A percentile compares a stretch with the other conserved stretches of the same genome.
phyloP scores from a whole-genome alignment of 2,113 vertebrate genomes.

The Pimephales promelas region DNA sequence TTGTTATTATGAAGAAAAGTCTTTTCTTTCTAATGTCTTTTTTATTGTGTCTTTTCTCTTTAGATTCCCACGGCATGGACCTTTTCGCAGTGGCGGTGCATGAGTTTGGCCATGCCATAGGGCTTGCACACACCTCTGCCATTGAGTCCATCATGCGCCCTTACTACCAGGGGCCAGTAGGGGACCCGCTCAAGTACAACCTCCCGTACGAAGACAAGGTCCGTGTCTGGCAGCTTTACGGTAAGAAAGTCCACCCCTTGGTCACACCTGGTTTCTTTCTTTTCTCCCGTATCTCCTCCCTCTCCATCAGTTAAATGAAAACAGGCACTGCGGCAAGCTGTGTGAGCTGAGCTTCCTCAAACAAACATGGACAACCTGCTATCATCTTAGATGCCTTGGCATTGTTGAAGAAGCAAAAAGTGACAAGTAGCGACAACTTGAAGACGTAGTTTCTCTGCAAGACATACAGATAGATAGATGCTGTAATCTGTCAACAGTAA shows the following conservation, averaged over 20 bases:
- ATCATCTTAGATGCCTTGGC: background rate
- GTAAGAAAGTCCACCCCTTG: conserved; percentile 68
- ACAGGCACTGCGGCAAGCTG: background rate
- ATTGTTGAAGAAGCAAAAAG: background rate
- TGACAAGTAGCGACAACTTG: conserved; percentile 31
- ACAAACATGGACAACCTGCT: conserved; percentile 11
- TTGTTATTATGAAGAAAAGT: background rate
- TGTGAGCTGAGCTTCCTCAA: background rate
- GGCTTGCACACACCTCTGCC: conserved; percentile 89
- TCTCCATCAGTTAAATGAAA: background rate
- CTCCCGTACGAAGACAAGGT: conserved; percentile 93
- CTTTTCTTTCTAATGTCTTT: background rate
- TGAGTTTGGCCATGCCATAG: conserved; percentile 95
- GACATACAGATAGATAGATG: conserved; percentile 22
- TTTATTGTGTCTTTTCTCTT: conserved; percentile 34
- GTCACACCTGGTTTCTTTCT: background rate
- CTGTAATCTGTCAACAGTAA: conserved; percentile 29
- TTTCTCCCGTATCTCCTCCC: background rate
- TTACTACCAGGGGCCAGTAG: conserved; percentile 94
- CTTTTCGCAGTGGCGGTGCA: conserved; percentile 95
- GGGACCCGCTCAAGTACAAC: conserved; percentile 91
- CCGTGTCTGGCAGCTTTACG: conserved; percentile 94
- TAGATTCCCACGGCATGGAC: conserved; percentile 89
- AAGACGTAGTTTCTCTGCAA: background rate
- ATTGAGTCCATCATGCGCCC: conserved; percentile 93